Conservation (phyloP, 2,797 vertebrate species). For the Scolopax bukidnonensis region DNA sequence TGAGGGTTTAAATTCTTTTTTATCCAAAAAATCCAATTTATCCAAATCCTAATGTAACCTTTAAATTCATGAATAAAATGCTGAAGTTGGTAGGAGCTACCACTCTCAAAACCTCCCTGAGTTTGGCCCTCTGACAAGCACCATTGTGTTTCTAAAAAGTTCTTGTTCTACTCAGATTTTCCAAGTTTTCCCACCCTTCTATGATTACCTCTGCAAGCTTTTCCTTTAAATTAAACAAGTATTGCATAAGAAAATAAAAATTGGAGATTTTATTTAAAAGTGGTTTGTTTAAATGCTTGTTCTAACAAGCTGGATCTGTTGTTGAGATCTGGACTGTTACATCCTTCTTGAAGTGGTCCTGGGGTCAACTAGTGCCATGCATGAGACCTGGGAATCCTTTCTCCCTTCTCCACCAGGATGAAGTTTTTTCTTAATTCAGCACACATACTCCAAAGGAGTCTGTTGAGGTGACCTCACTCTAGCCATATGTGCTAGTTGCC, state of each 20-base stretch:
- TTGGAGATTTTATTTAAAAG: not conserved
- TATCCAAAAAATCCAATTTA: not conserved
- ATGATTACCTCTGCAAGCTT: not conserved
- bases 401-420: not conserved
- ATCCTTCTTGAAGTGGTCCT: not conserved
- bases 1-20: not conserved
- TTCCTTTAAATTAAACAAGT: not conserved
- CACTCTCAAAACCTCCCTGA: rapidly evolving
- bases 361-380: not conserved
- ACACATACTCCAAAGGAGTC: not conserved
- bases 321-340: rapidly evolving
- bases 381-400: not conserved
- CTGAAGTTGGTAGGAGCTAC: not conserved
- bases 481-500: rapidly evolving
- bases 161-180: not conserved
- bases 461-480: not conserved
- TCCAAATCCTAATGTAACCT: not conserved
- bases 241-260: not conserved
- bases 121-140: not conserved
- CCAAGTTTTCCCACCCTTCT: not conserved
- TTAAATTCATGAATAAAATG: not conserved
- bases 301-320: not conserved
- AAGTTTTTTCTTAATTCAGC: not conserved
- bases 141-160: not conserved
- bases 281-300: rapidly evolving